These are phyloP conservation scores for Bombus breviceps DNA, from an alignment of 1,140 invertebrate species.

Conservation along the genomic window DNA sequence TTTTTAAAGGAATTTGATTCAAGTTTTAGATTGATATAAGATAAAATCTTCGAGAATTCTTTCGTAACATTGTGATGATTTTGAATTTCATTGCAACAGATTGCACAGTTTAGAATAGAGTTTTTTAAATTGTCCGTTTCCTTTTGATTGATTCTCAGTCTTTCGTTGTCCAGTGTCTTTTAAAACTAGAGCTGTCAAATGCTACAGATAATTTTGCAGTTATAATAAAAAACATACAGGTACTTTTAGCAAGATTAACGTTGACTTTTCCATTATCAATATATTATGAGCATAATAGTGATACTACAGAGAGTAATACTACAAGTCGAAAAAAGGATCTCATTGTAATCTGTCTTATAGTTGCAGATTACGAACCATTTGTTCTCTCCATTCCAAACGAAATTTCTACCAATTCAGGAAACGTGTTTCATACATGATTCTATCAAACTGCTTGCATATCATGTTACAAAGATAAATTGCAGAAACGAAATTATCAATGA, in stretches of 20 bases:
- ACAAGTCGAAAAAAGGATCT: not conserved
- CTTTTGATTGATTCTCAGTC: not conserved
- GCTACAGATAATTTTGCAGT: too few relatives aligned
- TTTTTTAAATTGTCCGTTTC: not conserved
- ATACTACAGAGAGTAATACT: not conserved
- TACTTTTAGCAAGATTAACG: too few relatives aligned
- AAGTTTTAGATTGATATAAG: too few relatives aligned
- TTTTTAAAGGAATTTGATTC: too few relatives aligned
- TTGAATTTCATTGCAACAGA: not conserved
- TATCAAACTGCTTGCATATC: too few relatives aligned
- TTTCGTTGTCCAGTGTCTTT: too few relatives aligned
- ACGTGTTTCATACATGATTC: not conserved
- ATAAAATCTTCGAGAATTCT: too few relatives aligned
- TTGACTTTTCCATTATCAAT: not conserved
- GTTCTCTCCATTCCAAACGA: not conserved
- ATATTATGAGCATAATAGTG: not conserved
- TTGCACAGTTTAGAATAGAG: not conserved
- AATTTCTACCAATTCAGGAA: not conserved
- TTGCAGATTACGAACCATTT: not conserved
- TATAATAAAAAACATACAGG: too few relatives aligned
- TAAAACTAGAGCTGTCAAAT: too few relatives aligned
- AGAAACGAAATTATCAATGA: constrained; percentile 25
- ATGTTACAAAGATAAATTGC: not conserved
- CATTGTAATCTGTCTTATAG: not conserved
- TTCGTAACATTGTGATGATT: not conserved